Base-by-base conservation (phyloP, 2,888 invertebrate genomes). In the Polyploca ridens region DNA sequence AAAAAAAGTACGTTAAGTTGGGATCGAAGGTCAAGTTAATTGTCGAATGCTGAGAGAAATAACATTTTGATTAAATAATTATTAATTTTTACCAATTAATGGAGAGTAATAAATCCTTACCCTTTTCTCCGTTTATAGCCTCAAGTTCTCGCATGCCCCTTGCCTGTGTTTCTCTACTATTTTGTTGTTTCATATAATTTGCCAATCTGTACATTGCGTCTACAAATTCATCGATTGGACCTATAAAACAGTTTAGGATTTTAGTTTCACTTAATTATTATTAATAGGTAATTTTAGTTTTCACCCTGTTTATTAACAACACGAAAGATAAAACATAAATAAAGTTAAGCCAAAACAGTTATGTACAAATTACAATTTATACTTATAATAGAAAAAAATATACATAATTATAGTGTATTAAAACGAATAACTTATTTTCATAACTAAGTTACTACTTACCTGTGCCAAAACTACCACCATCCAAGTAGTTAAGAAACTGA, bases 401-500 rank as follows among this genome's bases (percentile, higher is more conserved):
- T 33, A n/a, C n/a, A n/a, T 27, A 27, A 27, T 27, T 27, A 27
- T 27, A 27, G n/a, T n/a, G n/a, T 27, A 27, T 27, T 27, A 27
- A 27, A 27, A 27, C 27, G 1, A 1, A 27, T 27, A 27, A 27
- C 27, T 27, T 27, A 27, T 27, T 27, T 27, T 27, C 27, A 27
- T 27, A 27, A 27, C 27, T 27, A 27, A 27, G 27, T 27, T 27
- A 27, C 35, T 35, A 35, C 41, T 19, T 74, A 93, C 94, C 94
- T 70, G 93, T 93, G 19, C 94, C 94, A 74, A 94, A 93, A 83
- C 93, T 93, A 14, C 89, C 86, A n/a, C 94, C 94, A 70, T 94
- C 94, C 65, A 94, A 83, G 73, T 94, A 94, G 74, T 94, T 94
- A 4, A 94, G 75, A 81, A 93, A 94, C 74, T 93, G 93, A 72